These are phyloP conservation scores for Bos taurus DNA, from an alignment of 2,113 vertebrate species.

Conservation along the genomic window ARS-UCD2.0 NC_037337.1:29053001-29053500, in stretches of 20 bases:
- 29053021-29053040: not conserved
- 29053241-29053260: not conserved
- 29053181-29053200: not conserved
- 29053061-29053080: not conserved
- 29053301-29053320: not conserved
- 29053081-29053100: not conserved
- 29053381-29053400: not conserved
- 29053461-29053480: not conserved
- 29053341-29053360: not conserved
- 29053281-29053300: not conserved
- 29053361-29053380: not conserved
- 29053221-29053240: not conserved
- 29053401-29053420: not conserved
- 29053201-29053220: not conserved
- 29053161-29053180: not conserved
- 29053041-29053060: constrained; percentile 5
- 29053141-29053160: not conserved
- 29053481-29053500: not conserved
- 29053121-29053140: not conserved
- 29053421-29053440: not conserved
- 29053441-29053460: not conserved
- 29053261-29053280: not conserved
- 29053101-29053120: not conserved
- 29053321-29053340: not conserved
- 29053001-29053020: not conserved